phyloP scores from a whole-genome alignment of 2,888 invertebrate species.

The Tipula unca region DNA sequence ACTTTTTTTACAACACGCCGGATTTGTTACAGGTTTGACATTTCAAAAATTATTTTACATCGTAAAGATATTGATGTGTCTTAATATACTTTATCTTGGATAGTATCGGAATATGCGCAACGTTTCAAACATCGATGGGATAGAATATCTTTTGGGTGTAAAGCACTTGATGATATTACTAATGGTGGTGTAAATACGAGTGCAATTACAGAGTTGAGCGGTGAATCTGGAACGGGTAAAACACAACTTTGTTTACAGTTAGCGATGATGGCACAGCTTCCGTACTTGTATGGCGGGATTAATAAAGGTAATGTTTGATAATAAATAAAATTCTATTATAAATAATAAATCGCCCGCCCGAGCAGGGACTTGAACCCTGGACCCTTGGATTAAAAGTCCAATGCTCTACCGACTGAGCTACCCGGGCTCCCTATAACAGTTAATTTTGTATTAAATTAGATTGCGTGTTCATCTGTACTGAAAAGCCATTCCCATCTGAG shows the following conservation, averaged over 20 bases:
- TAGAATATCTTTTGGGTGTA: conserved; percentile 46
- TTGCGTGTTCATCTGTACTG: conserved; percentile 63
- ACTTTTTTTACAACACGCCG: not conserved
- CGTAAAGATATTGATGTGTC: not conserved
- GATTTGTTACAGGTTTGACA: not conserved
- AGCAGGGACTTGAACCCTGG: conserved; percentile 20
- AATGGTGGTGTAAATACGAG: conserved; percentile 55
- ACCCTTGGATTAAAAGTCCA: conserved; percentile 21
- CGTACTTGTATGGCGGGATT: conserved; percentile 45
- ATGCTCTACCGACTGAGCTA: conserved; percentile 21
- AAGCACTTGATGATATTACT: conserved; percentile 48
- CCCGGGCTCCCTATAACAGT: not conserved
- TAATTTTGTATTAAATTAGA: not conserved
- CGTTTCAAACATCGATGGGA: conserved; percentile 33
- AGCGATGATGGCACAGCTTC: conserved; percentile 55
- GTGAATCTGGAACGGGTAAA: conserved; percentile 64
- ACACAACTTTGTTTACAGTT: conserved; percentile 67
- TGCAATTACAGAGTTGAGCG: conserved; percentile 66
- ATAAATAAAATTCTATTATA: conserved; percentile 25
- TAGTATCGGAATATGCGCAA: conserved; percentile 8
- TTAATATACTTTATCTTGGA: too few species aligned
- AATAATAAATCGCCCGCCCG: not conserved
- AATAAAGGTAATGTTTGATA: conserved; percentile 44
- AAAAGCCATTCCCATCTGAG: conserved; percentile 61
- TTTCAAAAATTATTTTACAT: not conserved